Evolutionary conservation across 2,888 invertebrate species (phyloP), one percentile per base, ranked within the genome.

Genomic region (Napeogenes sylphis): DNA sequence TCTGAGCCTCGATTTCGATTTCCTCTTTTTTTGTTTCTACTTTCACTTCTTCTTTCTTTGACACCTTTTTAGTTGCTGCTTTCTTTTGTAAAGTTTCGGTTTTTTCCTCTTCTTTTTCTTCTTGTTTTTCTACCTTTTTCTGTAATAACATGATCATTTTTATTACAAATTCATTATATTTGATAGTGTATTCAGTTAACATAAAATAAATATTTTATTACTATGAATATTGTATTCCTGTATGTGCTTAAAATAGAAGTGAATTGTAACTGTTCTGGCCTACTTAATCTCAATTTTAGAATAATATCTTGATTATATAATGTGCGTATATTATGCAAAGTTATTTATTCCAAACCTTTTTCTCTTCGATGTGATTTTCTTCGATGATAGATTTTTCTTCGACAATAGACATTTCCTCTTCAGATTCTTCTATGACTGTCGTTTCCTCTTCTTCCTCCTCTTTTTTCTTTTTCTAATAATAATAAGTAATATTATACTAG

Each of bases 351-450:
- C 67, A 82, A 79, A 85, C 86, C 81, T 82, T 85, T 74, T 82
- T 84, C 79, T 91, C 88, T 63, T 92, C 92, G 2, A 90, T 81
- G 65, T 90, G 90, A 65, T 91, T 91, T 77, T 91, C 89, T 74
- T 89, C 90, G 4, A 87, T 83, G 14, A 90, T 78, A 2, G 89
- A 89, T 84, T 87, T 91, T 76, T 90, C 91, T 75, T 90, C 91
- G 13, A 86, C 82, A 21, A 88, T 79, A 4, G 90, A 90, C 87
- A 89, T 91, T 76, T 90, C 91, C 73, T 90, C 90, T 69, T 89
- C 91, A 61, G 90, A 91, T 75, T 89, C 90, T 73, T 87, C 90
- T 59, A 87, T 86, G 38, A 87, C 84, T 59, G 89, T 91, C 65
- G 77, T 87, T 67, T 79, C 78, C 69, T 81, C 76, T 61, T 81